phyloP scores from a whole-genome alignment of 2,888 invertebrate genomes.

The Pardosa pseudoannulata region DNA sequence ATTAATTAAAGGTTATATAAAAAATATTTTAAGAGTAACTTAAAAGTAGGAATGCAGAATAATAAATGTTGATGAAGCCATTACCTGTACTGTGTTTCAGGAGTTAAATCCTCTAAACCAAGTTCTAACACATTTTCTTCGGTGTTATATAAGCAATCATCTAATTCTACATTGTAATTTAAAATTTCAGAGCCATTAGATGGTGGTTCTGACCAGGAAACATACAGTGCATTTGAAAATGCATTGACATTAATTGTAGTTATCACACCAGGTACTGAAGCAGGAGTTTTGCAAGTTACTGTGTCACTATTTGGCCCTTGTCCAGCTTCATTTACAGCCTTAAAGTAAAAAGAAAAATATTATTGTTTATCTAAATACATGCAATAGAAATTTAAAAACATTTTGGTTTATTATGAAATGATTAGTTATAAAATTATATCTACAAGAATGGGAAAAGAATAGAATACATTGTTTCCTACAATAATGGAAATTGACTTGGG shows the following conservation, averaged over 20 bases:
- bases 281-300: conserved; percentile 84
- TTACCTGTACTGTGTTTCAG: conserved; percentile 86
- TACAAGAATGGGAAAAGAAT: too few relatives aligned
- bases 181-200: conserved; percentile 86
- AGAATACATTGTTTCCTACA: too few relatives aligned
- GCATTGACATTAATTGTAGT: conserved; percentile 77
- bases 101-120: conserved; percentile 83
- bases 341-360: conserved; percentile 76
- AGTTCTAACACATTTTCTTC: conserved; percentile 81
- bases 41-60: too few relatives aligned
- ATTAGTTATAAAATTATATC: too few relatives aligned
- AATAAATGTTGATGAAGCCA: too few relatives aligned
- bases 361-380: too few relatives aligned
- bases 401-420: too few relatives aligned
- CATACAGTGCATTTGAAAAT: conserved; percentile 84
- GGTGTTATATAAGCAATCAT: conserved; percentile 77
- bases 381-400: too few relatives aligned
- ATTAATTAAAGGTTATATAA: too few relatives aligned
- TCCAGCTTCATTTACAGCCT: conserved; percentile 89
- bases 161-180: conserved; percentile 81
- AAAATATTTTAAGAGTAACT: too few relatives aligned
- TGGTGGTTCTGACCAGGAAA: conserved; percentile 87
- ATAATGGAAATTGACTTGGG: too few relatives aligned
- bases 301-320: conserved; percentile 84
- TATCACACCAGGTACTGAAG: conserved; percentile 87